Evolutionary conservation across 2,797 vertebrate species (phyloP).

Genomic region (Hemitrygon akajei): DNA sequence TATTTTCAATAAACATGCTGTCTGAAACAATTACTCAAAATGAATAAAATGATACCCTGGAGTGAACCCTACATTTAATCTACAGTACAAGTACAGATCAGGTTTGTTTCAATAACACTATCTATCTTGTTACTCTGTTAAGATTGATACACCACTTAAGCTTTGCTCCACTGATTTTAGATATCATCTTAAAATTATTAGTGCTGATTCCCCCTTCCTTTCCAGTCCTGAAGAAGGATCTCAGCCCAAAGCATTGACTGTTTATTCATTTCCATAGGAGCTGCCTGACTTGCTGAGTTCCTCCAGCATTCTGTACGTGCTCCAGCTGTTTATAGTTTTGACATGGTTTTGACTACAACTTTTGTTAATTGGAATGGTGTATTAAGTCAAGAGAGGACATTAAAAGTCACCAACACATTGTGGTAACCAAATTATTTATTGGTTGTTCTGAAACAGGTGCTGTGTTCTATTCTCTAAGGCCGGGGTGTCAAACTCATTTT

Average conservation of each 20-base stretch:
- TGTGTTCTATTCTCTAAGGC: not conserved
- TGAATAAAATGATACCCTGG: not conserved
- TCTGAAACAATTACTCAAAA: not conserved
- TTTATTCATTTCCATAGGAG: too few relatives aligned
- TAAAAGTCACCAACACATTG: not conserved
- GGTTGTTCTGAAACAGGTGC: not conserved
- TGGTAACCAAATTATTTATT: not conserved
- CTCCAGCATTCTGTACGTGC: too few relatives aligned
- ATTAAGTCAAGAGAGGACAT: not conserved
- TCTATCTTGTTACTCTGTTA: not conserved
- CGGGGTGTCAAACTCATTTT: too few relatives aligned
- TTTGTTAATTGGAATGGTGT: not conserved
- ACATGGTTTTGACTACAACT: not conserved
- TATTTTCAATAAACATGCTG: constrained; percentile 4
- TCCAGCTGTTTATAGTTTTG: not conserved
- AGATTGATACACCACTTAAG: not conserved
- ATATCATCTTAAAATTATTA: not conserved
- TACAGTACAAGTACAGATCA: not conserved
- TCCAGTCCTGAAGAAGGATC: too few relatives aligned
- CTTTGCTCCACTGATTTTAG: not conserved
- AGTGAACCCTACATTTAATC: not conserved
- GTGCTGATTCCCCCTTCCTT: not conserved
- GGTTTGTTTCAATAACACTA: not conserved
- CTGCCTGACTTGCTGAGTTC: too few relatives aligned
- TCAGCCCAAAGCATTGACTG: too few relatives aligned